phyloP scores from a whole-genome alignment of 2,797 vertebrate species.

The Scolopax rusticola region DNA sequence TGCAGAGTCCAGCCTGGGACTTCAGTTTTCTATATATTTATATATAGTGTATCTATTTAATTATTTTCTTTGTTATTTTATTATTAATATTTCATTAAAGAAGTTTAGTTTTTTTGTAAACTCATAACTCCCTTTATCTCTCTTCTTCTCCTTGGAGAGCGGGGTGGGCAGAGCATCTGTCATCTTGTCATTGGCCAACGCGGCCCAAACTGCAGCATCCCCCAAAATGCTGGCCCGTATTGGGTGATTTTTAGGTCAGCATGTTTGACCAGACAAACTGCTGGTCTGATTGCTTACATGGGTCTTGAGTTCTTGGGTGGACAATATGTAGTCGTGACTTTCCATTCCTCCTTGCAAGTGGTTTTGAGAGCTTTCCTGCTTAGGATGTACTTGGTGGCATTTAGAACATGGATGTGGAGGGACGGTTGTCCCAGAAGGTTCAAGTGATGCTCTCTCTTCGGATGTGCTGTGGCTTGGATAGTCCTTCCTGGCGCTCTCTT shows the following conservation, averaged over 20 bases:
- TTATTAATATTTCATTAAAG: no score
- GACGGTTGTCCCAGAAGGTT: background rate
- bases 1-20: no score
- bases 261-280: accelerated
- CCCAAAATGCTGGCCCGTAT: background rate
- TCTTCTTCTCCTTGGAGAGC: no score
- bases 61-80: no score
- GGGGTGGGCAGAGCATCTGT: no score
- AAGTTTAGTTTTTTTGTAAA: no score
- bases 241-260: background rate
- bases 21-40: no score
- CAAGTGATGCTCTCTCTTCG: background rate
- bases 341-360: background rate
- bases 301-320: background rate
- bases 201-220: no score
- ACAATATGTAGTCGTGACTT: background rate
- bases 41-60: no score
- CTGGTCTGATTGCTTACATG: background rate
- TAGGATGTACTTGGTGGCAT: background rate
- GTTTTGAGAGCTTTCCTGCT: background rate
- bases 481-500: background rate
- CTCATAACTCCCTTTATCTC: no score
- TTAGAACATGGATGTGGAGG: background rate
- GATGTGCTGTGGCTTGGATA: background rate
- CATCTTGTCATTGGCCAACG: no score